Conservation (phyloP, 2,888 invertebrate genomes). For the Iphiclides podalirius region DNA sequence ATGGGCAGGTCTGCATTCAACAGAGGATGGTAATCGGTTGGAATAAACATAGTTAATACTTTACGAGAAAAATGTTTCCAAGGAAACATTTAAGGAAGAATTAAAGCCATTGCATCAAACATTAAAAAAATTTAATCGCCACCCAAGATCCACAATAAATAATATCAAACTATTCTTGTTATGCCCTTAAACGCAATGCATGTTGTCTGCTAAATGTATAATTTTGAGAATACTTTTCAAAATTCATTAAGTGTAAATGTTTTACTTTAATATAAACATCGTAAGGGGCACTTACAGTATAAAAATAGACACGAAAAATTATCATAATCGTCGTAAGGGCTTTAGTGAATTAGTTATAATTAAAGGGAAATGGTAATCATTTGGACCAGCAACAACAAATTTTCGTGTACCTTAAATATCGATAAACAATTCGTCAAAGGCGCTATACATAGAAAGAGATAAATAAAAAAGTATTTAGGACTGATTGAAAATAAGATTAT, state of each 20-base stretch:
- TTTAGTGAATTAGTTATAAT: too few species aligned
- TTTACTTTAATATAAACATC: neutral
- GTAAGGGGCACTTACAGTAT: neutral
- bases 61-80: neutral
- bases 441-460: too few species aligned
- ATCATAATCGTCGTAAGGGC: neutral
- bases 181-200: constrained; percentile 3
- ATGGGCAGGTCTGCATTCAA: neutral
- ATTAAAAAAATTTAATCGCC: neutral
- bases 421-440: too few species aligned
- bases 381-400: too few species aligned
- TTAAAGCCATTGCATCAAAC: neutral
- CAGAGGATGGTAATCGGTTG: neutral
- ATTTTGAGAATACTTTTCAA: constrained; percentile 11
- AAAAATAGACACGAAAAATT: neutral
- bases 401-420: too few species aligned
- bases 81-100: neutral
- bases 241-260: constrained; percentile 9
- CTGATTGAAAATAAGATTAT: too few species aligned
- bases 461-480: too few species aligned
- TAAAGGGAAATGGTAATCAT: too few species aligned
- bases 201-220: constrained; percentile 1
- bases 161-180: constrained; percentile 38
- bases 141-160: constrained; percentile 44
- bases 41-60: neutral